Evolutionary conservation across 1,140 invertebrate genomes (phyloP).

Genomic region (Diorhabda carinulata): DNA sequence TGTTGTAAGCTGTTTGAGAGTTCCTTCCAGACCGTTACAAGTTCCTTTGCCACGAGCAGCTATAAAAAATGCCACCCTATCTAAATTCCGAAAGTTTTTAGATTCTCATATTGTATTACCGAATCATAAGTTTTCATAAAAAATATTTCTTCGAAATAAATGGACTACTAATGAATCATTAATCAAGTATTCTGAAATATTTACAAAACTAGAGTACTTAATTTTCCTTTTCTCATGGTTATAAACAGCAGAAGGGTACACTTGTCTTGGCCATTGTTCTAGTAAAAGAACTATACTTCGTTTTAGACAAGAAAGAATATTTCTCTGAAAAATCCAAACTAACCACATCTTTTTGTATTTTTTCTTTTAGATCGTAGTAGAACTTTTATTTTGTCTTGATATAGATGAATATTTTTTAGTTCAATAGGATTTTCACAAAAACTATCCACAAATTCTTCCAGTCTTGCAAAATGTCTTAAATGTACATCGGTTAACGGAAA

Average conservation of each 20-base stretch:
- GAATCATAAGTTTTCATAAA: constrained; percentile 12
- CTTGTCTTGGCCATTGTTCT: background rate
- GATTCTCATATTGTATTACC: constrained; percentile 29
- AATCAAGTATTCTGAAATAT: constrained; percentile 4
- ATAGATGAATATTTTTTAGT: constrained; percentile 3
- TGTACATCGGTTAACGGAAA: background rate
- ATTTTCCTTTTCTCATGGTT: background rate
- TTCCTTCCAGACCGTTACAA: constrained; percentile 36
- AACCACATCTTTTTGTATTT: background rate
- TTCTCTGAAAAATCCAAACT: constrained; percentile 3
- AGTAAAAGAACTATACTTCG: background rate
- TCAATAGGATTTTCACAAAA: background rate
- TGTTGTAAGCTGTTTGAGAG: constrained; percentile 25
- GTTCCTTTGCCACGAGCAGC: constrained; percentile 41
- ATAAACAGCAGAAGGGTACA: background rate
- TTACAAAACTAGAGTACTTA: background rate
- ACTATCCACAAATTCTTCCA: constrained; percentile 1
- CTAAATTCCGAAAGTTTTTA: constrained; percentile 34
- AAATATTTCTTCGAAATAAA: constrained; percentile 3
- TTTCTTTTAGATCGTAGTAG: background rate
- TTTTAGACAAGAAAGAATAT: background rate
- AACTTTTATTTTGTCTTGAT: background rate
- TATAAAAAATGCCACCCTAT: constrained; percentile 43
- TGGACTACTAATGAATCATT: background rate
- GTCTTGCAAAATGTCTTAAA: constrained; percentile 4